phyloP scores from a whole-genome alignment of 1,140 invertebrate genomes.

The Patella vulgata region DNA sequence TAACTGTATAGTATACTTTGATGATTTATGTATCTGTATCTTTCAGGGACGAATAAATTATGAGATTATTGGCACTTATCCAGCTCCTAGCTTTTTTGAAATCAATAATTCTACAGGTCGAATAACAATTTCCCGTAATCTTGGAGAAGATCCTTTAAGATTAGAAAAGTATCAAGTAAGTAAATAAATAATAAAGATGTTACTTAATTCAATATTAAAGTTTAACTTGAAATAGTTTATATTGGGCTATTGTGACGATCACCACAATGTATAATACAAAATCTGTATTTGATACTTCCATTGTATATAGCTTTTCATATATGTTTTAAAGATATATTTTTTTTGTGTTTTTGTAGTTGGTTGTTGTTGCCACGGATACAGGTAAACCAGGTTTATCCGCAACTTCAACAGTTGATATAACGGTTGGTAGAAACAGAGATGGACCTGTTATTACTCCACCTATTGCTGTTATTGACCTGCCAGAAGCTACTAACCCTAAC shows the following conservation, averaged over 20 bases:
- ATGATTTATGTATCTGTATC: no score
- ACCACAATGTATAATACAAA: no score
- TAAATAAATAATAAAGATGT: no score
- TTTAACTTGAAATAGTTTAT: no score
- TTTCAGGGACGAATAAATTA: constrained; percentile 34
- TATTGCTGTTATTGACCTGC: constrained; percentile 20
- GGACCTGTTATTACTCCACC: constrained; percentile 34
- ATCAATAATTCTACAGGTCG: constrained; percentile 31
- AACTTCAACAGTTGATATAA: constrained; percentile 33
- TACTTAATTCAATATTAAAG: no score
- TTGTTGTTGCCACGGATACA: constrained; percentile 48
- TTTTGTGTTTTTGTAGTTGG: constrained; percentile 35
- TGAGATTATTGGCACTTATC: constrained; percentile 34
- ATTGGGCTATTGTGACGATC: no score
- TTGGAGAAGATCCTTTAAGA: constrained; percentile 8
- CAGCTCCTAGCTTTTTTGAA: constrained; percentile 31
- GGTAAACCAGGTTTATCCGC: constrained; percentile 29
- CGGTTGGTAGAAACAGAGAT: constrained; percentile 43
- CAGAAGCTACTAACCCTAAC: constrained; percentile 33
- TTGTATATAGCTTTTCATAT: no score
- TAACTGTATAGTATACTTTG: no score
- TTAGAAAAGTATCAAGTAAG: background rate
- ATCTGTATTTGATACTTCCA: no score
- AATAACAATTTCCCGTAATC: constrained; percentile 20
- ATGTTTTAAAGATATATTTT: no score